Percentiles rank a stretch among this genome's conserved stretches.
Conservation (phyloP, 2,888 invertebrate species). For the Gandaritis pyraliata region DNA sequence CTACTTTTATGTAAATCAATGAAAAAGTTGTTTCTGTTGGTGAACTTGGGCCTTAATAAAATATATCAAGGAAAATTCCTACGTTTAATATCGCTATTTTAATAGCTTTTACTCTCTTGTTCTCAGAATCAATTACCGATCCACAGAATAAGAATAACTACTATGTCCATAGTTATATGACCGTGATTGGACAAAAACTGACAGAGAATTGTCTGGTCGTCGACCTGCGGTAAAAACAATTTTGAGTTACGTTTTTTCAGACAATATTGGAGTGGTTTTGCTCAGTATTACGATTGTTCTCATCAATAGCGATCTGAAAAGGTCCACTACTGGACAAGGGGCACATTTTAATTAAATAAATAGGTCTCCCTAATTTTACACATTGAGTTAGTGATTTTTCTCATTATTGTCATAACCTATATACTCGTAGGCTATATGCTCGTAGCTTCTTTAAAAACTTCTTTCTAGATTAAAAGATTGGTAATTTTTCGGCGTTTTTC, state of each 20-base stretch:
- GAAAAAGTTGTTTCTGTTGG: background rate
- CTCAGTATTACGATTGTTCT: background rate
- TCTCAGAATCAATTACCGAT: slow-evolving; percentile 63
- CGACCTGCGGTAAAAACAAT: slow-evolving; percentile 43
- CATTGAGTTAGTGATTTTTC: too few relatives aligned
- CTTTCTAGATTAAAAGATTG: too few relatives aligned
- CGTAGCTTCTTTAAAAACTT: too few relatives aligned
- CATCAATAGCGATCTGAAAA: background rate
- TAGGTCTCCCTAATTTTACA: too few relatives aligned
- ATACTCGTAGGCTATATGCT: too few relatives aligned
- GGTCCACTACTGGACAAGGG: background rate
- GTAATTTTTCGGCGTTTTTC: too few relatives aligned
- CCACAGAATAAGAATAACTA: slow-evolving; percentile 35
- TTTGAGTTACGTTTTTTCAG: background rate
- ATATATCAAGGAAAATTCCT: slow-evolving; percentile 35
- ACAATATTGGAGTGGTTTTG: background rate
- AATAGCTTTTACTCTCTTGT: slow-evolving; percentile 47
- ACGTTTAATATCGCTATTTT: slow-evolving; percentile 33
- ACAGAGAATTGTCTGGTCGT: slow-evolving; percentile 49
- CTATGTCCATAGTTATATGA: slow-evolving; percentile 52
- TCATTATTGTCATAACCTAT: too few relatives aligned
- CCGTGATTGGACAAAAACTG: slow-evolving; percentile 54
- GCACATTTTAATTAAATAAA: too few relatives aligned
- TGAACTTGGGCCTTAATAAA: background rate
- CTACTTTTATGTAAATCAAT: too few relatives aligned